Conservation (phyloP, 1,140 invertebrate genomes). For the Olivierus martensii region DNA sequence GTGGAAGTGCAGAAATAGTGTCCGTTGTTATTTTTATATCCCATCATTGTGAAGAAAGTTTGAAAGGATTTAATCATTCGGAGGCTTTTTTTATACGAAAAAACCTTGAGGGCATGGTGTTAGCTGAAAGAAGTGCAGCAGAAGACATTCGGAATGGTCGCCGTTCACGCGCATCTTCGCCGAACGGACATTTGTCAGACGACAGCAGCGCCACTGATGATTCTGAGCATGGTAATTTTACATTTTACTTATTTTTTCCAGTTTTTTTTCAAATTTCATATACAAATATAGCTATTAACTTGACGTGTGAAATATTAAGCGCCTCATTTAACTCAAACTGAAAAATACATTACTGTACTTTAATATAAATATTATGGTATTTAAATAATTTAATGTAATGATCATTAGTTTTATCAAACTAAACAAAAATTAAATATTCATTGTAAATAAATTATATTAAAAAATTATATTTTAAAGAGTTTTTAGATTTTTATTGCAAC, state of each 20-base stretch:
- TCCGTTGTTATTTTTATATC: too few relatives aligned
- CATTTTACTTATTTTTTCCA: background rate
- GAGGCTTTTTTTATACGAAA: too few relatives aligned
- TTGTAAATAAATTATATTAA: too few relatives aligned
- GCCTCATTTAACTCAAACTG: background rate
- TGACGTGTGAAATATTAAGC: background rate
- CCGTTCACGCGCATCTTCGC: conserved; percentile 71
- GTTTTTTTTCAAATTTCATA: background rate
- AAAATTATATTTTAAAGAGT: too few relatives aligned
- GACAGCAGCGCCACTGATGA: conserved; percentile 30
- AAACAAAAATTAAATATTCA: too few relatives aligned
- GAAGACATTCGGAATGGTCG: conserved; percentile 67
- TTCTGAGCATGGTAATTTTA: conserved; percentile 27
- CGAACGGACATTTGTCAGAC: conserved; percentile 62
- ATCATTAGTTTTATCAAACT: too few relatives aligned
- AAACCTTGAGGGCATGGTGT: conserved; percentile 46
- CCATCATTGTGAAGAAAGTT: too few relatives aligned
- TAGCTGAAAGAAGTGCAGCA: conserved; percentile 59
- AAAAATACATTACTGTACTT: conserved; percentile 12
- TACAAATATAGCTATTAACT: background rate
- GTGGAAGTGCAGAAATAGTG: too few relatives aligned
- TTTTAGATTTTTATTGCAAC: too few relatives aligned
- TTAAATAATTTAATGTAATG: too few relatives aligned
- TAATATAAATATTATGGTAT: too few relatives aligned
- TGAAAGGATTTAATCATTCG: too few relatives aligned